Conservation (phyloP, 2,888 invertebrate species). For the Mantis religiosa region DNA sequence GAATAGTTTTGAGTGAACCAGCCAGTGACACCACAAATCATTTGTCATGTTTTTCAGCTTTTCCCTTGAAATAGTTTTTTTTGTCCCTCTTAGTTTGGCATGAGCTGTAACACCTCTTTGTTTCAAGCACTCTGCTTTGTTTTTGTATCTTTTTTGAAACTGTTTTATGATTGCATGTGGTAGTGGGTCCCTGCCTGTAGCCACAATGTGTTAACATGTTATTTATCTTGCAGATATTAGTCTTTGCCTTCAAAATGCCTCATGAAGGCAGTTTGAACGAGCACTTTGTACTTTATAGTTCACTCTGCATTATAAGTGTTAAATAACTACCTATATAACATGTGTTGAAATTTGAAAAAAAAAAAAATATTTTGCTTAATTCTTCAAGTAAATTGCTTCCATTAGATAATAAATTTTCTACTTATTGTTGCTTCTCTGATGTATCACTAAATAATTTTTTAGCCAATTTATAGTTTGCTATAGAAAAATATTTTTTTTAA, state of each 20-base stretch:
- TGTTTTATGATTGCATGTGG: slow-evolving; percentile 23
- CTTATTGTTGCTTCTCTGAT: background rate
- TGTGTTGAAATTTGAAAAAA: background rate
- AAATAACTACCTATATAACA: background rate
- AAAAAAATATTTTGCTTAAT: background rate
- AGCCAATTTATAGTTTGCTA: background rate
- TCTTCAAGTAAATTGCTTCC: background rate
- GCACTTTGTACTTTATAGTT: background rate
- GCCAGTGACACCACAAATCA: background rate
- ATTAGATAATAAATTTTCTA: background rate
- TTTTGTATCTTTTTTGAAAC: background rate
- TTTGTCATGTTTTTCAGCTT: background rate
- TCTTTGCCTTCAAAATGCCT: background rate
- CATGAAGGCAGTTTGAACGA: background rate
- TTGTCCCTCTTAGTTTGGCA: background rate
- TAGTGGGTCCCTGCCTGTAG: slow-evolving; percentile 29
- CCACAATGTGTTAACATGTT: slow-evolving; percentile 23
- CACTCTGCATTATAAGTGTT: background rate
- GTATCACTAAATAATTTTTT: background rate
- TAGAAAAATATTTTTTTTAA: background rate
- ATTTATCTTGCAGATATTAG: background rate
- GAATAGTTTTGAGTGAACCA: background rate
- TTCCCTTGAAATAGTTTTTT: background rate
- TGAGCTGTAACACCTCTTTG: too few relatives aligned
- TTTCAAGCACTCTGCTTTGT: background rate